These are phyloP conservation scores for Ecdyonurus torrentis DNA, from an alignment of 2,888 invertebrate species.

Conservation along the genomic window DNA sequence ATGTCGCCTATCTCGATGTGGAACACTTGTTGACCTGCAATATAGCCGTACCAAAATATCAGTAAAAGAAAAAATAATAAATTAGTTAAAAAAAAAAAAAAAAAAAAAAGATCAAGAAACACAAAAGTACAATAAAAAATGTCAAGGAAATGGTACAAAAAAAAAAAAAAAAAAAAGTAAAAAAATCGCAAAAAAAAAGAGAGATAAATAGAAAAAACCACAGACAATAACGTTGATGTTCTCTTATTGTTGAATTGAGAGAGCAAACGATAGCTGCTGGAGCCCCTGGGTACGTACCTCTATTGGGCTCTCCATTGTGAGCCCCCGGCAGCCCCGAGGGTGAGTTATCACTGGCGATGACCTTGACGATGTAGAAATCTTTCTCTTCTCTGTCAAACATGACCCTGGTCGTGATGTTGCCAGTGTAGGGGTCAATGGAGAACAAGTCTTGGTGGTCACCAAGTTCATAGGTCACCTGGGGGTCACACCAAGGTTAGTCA, in stretches of 20 bases:
- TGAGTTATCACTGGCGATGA: slow-evolving; percentile 78
- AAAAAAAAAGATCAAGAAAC: too few relatives aligned
- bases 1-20: slow-evolving; percentile 86
- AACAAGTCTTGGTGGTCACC: slow-evolving; percentile 51
- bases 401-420: slow-evolving; percentile 67
- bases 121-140: background rate
- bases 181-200: too few relatives aligned
- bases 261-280: too few relatives aligned
- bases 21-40: slow-evolving; percentile 55
- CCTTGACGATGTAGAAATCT: slow-evolving; percentile 75
- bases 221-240: too few relatives aligned
- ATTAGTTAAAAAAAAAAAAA: background rate
- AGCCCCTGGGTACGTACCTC: too few relatives aligned
- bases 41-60: background rate
- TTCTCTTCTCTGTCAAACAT: slow-evolving; percentile 75
- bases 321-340: slow-evolving; percentile 64
- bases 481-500: too few relatives aligned
- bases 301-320: slow-evolving; percentile 49
- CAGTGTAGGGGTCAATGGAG: slow-evolving; percentile 65
- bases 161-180: too few relatives aligned
- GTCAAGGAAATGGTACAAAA: background rate
- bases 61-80: too few relatives aligned
- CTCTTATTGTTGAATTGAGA: too few relatives aligned
- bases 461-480: slow-evolving; percentile 53
- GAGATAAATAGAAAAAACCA: too few relatives aligned